phyloP scores from a whole-genome alignment of 2,797 vertebrate genomes.

The Karalla daura region DNA sequence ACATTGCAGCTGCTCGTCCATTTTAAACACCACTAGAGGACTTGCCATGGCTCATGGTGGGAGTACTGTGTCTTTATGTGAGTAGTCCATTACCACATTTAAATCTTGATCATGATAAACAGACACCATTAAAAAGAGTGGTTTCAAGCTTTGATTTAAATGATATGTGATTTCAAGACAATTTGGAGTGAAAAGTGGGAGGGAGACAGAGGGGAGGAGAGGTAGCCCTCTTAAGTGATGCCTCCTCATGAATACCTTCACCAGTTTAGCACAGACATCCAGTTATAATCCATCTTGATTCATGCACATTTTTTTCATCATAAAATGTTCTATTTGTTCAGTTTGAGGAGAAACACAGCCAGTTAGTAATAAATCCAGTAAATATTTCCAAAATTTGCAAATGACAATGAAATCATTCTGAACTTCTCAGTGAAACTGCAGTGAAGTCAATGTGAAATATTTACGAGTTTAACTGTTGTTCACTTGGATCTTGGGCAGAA shows the following conservation, averaged over 20 bases:
- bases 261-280: neutral
- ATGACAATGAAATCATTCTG: too few species aligned
- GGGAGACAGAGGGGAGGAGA: neutral
- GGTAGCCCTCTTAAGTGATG: neutral
- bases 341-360: neutral
- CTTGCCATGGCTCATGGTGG: constrained; percentile 9
- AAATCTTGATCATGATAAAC: constrained; percentile 15
- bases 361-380: neutral
- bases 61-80: constrained; percentile 17
- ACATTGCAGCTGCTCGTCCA: constrained; percentile 53
- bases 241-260: neutral
- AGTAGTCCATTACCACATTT: constrained; percentile 11
- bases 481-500: neutral
- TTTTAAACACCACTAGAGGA: constrained; percentile 43
- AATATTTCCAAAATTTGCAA: too few species aligned
- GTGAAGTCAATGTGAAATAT: neutral
- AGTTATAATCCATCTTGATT: neutral
- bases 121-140: neutral
- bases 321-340: neutral
- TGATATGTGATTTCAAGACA: neutral
- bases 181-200: neutral
- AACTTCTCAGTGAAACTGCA: neutral
- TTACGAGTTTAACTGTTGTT: neutral
- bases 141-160: neutral
- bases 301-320: neutral